Evolutionary conservation across 1,140 invertebrate genomes (phyloP), one percentile per base, ranked within the genome.

Genomic region (Elysia chlorotica): DNA sequence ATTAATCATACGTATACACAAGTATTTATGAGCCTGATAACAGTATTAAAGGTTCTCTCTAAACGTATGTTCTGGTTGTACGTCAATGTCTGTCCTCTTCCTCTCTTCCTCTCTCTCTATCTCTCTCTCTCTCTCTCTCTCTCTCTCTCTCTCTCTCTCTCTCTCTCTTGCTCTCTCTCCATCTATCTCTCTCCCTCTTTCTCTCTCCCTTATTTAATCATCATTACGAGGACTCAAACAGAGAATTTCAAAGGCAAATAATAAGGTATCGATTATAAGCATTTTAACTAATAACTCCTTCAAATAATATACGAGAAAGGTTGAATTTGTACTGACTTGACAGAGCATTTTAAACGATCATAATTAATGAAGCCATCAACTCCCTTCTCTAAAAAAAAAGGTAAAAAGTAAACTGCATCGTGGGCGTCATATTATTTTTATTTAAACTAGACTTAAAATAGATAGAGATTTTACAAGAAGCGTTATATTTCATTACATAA

Each of bases 61-160:
- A n/a, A n/a, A n/a, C n/a, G n/a, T n/a, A n/a, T n/a, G n/a, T n/a
- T n/a, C n/a, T n/a, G n/a, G n/a, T n/a, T n/a, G n/a, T n/a, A n/a
- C n/a, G n/a, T n/a, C n/a, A n/a, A n/a, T n/a, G n/a, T n/a, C n/a
- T n/a, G n/a, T n/a, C n/a, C 35, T 41, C 36, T 66, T 37, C 48
- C 35, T 66, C 63, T 66, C 63, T 66, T 37, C 48, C 63, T 66
- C 63, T 66, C 63, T 66, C 63, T 66, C 36, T 66, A 35, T 41
- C 63, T 66, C 63, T 66, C 63, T 66, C 63, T 41, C 37, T 37
- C 63, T 66, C 63, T 66, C 63, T 38, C 37, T 38, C 31, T 63
- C 61, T 63, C 61, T 35, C 30, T 63, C 31, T 63, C 61, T 63
- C 61, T 63, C 61, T 63, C 61, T 63, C 61, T 63, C 61, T 63